phyloP scores from a whole-genome alignment of 2,888 invertebrate genomes.

The Euphydryas editha region DNA sequence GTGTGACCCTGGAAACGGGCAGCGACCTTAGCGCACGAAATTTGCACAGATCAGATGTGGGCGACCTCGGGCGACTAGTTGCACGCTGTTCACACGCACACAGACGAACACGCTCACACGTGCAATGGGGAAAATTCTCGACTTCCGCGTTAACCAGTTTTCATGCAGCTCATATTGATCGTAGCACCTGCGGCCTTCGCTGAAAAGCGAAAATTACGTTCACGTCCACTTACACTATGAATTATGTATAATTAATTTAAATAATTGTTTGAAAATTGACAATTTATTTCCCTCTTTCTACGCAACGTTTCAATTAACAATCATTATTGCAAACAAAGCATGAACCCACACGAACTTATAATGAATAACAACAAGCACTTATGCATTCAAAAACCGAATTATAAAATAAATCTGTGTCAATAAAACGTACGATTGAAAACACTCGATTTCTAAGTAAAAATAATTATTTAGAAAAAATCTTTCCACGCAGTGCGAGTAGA shows the following conservation, averaged over 20 bases:
- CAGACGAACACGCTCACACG: constrained; percentile 46
- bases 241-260: not conserved
- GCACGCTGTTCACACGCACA: constrained; percentile 67
- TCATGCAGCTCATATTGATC: constrained; percentile 38
- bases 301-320: not conserved
- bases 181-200: constrained; percentile 32
- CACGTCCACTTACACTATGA: not conserved
- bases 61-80: constrained; percentile 79
- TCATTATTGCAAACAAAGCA: not conserved
- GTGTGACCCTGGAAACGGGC: constrained; percentile 78
- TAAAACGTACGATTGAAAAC: constrained; percentile 12
- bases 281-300: not conserved
- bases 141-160: constrained; percentile 61
- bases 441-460: constrained; percentile 34
- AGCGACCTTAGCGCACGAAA: constrained; percentile 78
- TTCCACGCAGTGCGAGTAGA: constrained; percentile 23
- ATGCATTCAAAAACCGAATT: constrained; percentile 6
- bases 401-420: constrained; percentile 25
- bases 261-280: constrained; percentile 12
- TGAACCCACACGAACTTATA: not conserved
- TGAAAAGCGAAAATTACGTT: constrained; percentile 21
- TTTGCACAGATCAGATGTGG: constrained; percentile 84
- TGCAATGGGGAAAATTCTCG: constrained; percentile 69
- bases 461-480: constrained; percentile 36
- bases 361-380: not conserved